phyloP scores from a whole-genome alignment of 2,113 vertebrate genomes.

The Solenodon paradoxus region DNA sequence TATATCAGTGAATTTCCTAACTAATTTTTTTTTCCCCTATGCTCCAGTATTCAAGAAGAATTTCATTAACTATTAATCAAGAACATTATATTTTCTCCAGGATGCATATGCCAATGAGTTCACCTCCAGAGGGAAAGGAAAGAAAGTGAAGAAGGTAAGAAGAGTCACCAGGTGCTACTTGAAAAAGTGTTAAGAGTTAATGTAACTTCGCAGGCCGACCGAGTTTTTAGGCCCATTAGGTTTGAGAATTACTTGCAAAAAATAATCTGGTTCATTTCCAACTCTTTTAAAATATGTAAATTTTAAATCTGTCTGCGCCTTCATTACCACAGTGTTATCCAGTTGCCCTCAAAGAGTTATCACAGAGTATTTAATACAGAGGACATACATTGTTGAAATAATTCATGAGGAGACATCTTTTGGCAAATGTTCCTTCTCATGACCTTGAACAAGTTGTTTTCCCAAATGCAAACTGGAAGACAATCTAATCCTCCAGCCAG shows the following conservation, averaged over 20 bases:
- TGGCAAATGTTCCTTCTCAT: background rate
- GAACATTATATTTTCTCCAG: constrained; percentile 4
- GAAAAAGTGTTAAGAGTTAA: constrained; percentile 27
- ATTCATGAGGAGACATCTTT: background rate
- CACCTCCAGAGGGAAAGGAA: constrained; percentile 21
- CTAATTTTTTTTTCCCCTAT: background rate
- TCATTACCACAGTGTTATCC: background rate
- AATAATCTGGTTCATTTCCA: constrained; percentile 35
- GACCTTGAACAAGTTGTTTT: constrained; percentile 14
- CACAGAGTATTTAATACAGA: background rate
- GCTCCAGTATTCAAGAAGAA: background rate
- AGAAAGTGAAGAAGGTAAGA: constrained; percentile 5
- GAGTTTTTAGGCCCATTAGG: background rate
- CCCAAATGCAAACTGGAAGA: background rate
- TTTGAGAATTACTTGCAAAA: constrained; percentile 34
- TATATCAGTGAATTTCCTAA: background rate
- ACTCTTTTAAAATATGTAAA: constrained; percentile 5
- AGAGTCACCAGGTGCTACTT: background rate
- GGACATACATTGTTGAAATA: background rate
- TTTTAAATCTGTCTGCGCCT: background rate
- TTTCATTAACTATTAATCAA: constrained; percentile 34
- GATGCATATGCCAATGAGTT: background rate
- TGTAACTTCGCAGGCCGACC: background rate
- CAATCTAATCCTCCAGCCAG: background rate
- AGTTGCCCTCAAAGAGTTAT: background rate